phyloP scores from a whole-genome alignment of 1,140 invertebrate species.

The Rhopalosiphum padi region DNA sequence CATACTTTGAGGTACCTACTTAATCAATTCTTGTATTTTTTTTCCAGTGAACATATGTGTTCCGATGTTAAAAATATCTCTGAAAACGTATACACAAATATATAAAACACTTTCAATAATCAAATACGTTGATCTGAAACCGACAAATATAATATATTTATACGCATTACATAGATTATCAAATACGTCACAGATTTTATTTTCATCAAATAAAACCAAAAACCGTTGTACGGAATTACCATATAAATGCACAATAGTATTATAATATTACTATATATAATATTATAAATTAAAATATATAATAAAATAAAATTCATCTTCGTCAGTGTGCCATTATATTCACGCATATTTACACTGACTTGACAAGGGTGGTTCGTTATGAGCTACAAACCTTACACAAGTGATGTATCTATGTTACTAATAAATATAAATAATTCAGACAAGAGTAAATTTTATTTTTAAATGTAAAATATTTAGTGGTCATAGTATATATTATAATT shows the following conservation, averaged over 20 bases:
- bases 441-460: background rate
- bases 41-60: background rate
- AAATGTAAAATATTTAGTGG: background rate
- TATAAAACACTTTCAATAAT: background rate
- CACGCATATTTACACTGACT: background rate
- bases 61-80: background rate
- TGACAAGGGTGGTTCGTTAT: background rate
- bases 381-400: background rate
- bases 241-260: background rate
- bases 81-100: background rate
- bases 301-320: background rate
- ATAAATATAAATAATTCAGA: background rate
- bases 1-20: background rate
- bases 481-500: background rate
- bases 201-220: background rate
- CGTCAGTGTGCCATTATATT: slow-evolving; percentile 27
- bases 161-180: background rate
- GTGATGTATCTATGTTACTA: background rate
- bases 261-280: background rate
- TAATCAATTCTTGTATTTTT: background rate
- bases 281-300: background rate
- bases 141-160: background rate
- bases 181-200: background rate
- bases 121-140: background rate
- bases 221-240: background rate